Conservation (phyloP, 2,888 invertebrate species). For the Ctena decussata region DNA sequence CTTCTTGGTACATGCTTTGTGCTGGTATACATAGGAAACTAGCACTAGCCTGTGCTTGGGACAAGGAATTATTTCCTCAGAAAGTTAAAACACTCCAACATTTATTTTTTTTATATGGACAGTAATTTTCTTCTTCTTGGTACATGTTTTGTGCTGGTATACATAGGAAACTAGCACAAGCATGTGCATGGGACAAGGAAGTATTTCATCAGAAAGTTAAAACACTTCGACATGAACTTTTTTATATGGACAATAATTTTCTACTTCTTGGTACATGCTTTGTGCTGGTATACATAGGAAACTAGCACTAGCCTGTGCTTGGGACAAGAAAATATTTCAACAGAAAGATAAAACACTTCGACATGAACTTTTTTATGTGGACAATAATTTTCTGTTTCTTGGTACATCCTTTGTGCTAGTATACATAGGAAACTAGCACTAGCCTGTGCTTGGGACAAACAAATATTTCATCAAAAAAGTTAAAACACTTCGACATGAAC, state of each 20-base stretch:
- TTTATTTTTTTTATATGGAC: not conserved
- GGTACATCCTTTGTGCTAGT: not conserved
- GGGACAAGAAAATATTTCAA: not conserved
- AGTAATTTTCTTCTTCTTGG: not conserved
- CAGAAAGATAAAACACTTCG: too few species aligned
- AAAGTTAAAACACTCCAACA: too few species aligned
- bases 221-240: not conserved
- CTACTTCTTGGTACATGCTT: not conserved
- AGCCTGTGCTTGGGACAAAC: not conserved
- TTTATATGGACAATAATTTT: not conserved
- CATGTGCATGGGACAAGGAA: not conserved
- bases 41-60: too few species aligned
- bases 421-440: not conserved
- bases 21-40: not conserved
- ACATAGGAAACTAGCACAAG: not conserved
- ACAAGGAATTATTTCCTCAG: too few species aligned
- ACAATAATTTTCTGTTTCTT: not conserved
- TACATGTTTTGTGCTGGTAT: not conserved
- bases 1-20: slow-evolving; percentile 23
- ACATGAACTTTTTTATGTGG: too few species aligned
- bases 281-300: not conserved
- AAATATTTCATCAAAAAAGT: too few species aligned
- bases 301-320: slow-evolving; percentile 3
- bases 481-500: too few species aligned
- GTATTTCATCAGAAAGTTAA: not conserved